Percentiles rank a stretch among this genome's conserved stretches.
Conservation (phyloP, 37 sponge, comb jelly and placozoan species). For the Hexactinellida sp. region DNA sequence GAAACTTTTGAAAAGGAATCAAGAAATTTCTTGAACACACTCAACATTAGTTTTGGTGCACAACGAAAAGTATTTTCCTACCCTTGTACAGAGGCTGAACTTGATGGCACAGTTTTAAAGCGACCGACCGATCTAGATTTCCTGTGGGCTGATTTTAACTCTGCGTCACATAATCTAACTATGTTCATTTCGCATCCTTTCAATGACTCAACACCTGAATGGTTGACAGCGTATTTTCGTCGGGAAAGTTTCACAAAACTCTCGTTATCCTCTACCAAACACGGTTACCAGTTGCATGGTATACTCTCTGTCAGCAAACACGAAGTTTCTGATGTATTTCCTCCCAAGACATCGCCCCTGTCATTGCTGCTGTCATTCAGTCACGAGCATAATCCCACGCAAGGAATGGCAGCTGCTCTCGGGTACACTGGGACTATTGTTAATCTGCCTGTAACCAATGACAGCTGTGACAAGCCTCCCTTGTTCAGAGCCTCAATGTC, state of each 20-base stretch:
- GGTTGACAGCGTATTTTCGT: background rate
- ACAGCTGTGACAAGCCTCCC: background rate
- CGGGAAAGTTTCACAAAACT: background rate
- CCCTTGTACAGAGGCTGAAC: background rate
- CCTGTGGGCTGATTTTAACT: slow-evolving; percentile 8
- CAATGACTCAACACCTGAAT: background rate
- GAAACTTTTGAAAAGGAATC: background rate
- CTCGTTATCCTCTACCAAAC: background rate
- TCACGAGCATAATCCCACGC: background rate
- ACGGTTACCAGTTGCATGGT: background rate
- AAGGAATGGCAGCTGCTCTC: background rate
- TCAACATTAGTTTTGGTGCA: background rate
- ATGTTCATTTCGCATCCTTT: background rate
- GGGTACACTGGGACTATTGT: background rate
- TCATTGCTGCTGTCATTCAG: background rate
- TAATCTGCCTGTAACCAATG: background rate
- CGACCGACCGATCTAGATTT: background rate
- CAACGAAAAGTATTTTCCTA: background rate
- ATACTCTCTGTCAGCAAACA: background rate
- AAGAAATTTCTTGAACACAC: background rate
- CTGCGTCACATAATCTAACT: background rate
- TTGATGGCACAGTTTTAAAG: background rate
- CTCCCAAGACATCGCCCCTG: background rate
- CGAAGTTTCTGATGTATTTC: background rate
- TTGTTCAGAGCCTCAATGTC: background rate